Evolutionary conservation across 1,140 invertebrate species (phyloP).

Genomic region (Scaptomyza graminum): DNA sequence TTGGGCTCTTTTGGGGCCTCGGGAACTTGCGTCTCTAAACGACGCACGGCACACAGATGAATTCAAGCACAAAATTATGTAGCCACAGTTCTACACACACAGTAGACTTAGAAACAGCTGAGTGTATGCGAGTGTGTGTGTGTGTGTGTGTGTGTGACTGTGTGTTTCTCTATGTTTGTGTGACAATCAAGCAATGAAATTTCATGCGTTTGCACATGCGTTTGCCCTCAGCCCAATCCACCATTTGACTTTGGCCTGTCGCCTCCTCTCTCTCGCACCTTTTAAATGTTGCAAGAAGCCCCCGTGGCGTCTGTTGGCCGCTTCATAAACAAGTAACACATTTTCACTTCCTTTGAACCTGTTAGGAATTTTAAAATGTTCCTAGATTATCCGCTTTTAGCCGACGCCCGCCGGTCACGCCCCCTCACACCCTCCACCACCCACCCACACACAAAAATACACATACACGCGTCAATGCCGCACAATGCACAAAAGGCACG

Average conservation of each 20-base stretch:
- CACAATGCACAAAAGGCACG: conserved; percentile 78
- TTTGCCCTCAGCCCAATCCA: conserved; percentile 31
- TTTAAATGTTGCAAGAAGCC: conserved; percentile 5
- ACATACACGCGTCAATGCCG: conserved; percentile 55
- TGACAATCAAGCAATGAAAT: conserved; percentile 82
- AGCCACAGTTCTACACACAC: conserved; percentile 60
- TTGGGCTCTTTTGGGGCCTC: conserved; percentile 47
- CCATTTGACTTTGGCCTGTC: conserved; percentile 15
- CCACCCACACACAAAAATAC: conserved; percentile 21
- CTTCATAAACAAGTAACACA: conserved; percentile 78
- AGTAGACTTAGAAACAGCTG: conserved; percentile 15
- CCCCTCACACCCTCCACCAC: conserved; percentile 9
- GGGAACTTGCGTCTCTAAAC: conserved; percentile 58
- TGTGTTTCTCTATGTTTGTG: conserved; percentile 55
- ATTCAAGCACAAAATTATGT: conserved; percentile 82
- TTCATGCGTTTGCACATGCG: conserved; percentile 81
- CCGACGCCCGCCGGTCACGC: conserved; percentile 52
- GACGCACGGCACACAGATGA: conserved; percentile 70
- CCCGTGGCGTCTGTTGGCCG: conserved; percentile 35
- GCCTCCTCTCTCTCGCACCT: neutral
- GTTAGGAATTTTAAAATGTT: conserved; percentile 77
- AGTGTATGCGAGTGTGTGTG: too few relatives aligned
- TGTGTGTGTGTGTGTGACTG: conserved; percentile 1
- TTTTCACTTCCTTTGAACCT: conserved; percentile 82
- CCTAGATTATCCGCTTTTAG: conserved; percentile 78